Percentiles rank a stretch among this genome's conserved stretches.
These are phyloP conservation scores for Diabrotica virgifera DNA, from an alignment of 1,140 invertebrate genomes.

Conservation along the genomic window DNA sequence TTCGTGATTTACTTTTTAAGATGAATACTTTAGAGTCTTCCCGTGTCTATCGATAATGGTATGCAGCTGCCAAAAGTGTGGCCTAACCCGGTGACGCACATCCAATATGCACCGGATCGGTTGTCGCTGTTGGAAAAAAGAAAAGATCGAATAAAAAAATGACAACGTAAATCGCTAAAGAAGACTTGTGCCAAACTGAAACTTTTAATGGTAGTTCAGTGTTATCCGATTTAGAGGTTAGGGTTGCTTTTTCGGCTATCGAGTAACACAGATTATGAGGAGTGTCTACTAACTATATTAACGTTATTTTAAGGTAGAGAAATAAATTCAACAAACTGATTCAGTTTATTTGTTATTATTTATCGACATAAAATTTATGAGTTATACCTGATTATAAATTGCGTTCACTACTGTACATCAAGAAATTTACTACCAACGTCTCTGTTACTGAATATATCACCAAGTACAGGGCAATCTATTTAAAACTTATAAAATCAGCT, in stretches of 20 bases:
- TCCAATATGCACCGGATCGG: background rate
- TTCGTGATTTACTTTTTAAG: too few species aligned
- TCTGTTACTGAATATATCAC: too few species aligned
- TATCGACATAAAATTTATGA: too few species aligned
- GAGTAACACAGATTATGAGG: constrained; percentile 36
- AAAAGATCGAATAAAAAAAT: constrained; percentile 7
- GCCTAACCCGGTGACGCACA: background rate
- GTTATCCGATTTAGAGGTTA: constrained; percentile 32
- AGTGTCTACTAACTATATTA: background rate
- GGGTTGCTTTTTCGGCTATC: constrained; percentile 29
- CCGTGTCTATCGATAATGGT: background rate
- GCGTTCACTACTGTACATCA: too few species aligned
- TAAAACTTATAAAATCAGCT: too few species aligned
- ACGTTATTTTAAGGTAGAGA: background rate
- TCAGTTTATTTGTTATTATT: too few species aligned
- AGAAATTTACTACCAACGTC: too few species aligned
- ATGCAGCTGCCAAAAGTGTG: background rate
- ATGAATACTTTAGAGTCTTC: too few species aligned
- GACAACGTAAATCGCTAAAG: background rate
- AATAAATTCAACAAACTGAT: background rate
- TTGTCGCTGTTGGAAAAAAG: background rate
- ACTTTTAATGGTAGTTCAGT: constrained; percentile 35
- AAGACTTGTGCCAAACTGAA: constrained; percentile 8
- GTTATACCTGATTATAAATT: too few species aligned
- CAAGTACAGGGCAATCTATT: too few species aligned